phyloP scores from a whole-genome alignment of 1,140 invertebrate genomes.

The Penaeus vannamei region DNA sequence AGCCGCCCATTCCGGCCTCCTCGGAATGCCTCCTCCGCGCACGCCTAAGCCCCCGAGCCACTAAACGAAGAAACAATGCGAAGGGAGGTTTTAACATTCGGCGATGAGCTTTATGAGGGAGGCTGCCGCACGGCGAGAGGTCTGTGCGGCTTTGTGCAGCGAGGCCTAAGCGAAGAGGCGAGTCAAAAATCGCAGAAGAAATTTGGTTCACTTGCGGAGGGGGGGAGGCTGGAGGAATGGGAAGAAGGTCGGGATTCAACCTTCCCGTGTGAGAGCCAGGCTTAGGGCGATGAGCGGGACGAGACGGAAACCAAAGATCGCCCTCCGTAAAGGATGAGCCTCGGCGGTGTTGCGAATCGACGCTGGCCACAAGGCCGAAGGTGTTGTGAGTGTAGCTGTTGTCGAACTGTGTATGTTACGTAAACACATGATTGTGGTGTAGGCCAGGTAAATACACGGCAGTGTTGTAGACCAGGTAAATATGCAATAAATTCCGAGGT shows the following conservation, averaged over 20 bases:
- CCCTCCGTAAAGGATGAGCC: no score
- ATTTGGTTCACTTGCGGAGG: slow-evolving; percentile 19
- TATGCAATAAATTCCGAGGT: no score
- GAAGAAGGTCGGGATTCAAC: not conserved
- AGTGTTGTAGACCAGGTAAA: no score
- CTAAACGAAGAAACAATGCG: slow-evolving; percentile 56
- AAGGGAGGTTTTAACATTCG: slow-evolving; percentile 8
- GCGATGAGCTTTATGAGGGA: slow-evolving; percentile 1
- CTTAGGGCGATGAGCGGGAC: not conserved
- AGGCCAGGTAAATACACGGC: no score
- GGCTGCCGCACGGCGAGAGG: not conserved
- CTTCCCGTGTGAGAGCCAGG: not conserved
- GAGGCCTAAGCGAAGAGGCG: not conserved
- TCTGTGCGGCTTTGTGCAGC: not conserved
- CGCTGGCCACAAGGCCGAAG: no score
- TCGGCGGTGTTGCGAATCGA: no score
- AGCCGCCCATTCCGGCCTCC: no score
- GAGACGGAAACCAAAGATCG: not conserved
- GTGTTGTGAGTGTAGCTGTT: no score
- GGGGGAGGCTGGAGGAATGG: not conserved
- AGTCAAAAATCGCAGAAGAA: not conserved
- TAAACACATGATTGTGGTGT: no score
- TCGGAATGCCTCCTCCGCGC: not conserved
- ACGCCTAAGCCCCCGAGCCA: slow-evolving; percentile 39
- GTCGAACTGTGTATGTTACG: no score